Percentiles rank a stretch among this genome's conserved stretches.
Evolutionary conservation across 2,113 vertebrate species (phyloP).

Genomic region (Heterotilapia buettikoferi): DNA sequence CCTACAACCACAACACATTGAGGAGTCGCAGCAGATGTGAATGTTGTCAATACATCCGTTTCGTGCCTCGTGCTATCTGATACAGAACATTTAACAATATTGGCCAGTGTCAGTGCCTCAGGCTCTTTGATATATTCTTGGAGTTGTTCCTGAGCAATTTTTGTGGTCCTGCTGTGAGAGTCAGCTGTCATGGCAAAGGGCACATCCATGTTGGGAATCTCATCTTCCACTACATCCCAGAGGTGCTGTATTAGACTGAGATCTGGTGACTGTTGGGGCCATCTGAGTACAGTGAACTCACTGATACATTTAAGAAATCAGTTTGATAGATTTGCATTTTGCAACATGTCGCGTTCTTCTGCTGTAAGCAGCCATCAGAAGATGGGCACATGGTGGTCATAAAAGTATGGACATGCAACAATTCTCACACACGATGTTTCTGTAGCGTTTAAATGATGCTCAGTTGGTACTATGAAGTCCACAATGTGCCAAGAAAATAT

Average conservation of each 20-base stretch:
- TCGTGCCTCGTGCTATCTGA: background rate
- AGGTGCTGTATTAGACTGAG: background rate
- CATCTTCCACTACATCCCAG: background rate
- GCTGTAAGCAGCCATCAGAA: background rate
- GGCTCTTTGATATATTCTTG: background rate
- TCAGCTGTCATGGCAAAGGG: background rate
- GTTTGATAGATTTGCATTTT: background rate
- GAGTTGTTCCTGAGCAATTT: background rate
- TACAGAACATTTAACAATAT: background rate
- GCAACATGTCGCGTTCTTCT: background rate
- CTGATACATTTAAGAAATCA: background rate
- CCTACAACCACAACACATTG: background rate
- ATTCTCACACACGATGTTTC: background rate
- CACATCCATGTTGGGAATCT: background rate
- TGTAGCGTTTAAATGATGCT: background rate
- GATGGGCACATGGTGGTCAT: background rate
- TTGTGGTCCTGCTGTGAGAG: background rate
- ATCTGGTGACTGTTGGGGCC: background rate
- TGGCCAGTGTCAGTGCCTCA: background rate
- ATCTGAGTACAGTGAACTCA: background rate
- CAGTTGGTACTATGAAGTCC: background rate
- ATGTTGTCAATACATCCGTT: background rate
- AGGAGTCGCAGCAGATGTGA: background rate
- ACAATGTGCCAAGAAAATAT: background rate
- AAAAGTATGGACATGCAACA: background rate